Percentiles rank a stretch among this genome's conserved stretches.
phyloP scores from a whole-genome alignment of 2,113 vertebrate species.

The Hippopotamus amphibius region DNA sequence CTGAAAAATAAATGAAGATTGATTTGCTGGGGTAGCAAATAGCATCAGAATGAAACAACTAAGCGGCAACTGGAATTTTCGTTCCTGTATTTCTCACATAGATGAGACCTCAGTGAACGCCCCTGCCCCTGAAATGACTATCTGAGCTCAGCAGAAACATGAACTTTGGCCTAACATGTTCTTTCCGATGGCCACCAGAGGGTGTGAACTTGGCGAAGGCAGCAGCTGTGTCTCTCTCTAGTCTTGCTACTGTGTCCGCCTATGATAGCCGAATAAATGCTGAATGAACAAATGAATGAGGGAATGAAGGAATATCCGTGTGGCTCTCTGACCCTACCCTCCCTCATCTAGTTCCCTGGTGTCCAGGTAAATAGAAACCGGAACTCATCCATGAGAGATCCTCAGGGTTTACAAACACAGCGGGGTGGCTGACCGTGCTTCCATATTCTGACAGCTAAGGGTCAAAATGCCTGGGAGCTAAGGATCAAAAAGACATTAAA shows the following conservation, averaged over 20 bases:
- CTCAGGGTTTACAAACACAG: neutral
- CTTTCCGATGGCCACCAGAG: neutral
- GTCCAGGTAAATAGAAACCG: neutral
- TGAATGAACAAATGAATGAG: neutral
- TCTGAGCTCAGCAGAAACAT: neutral
- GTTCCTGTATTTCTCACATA: neutral
- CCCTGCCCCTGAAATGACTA: neutral
- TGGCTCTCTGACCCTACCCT: neutral
- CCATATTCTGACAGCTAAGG: neutral
- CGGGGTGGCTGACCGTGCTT: neutral
- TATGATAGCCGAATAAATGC: neutral
- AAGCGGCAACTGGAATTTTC: neutral
- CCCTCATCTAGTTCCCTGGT: neutral
- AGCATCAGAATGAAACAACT: neutral
- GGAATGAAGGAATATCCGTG: neutral
- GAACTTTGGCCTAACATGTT: neutral
- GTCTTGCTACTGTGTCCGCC: neutral
- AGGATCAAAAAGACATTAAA: neutral
- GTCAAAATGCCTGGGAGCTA: neutral
- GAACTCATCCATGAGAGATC: neutral
- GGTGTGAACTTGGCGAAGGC: neutral
- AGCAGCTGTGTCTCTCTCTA: neutral
- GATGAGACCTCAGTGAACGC: neutral
- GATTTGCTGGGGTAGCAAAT: neutral
- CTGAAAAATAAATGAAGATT: conserved; percentile 41